A percentile compares a stretch with the other conserved stretches of the same genome.
Conservation (phyloP, 2,888 invertebrate genomes). For the Corythucha ciliata region DNA sequence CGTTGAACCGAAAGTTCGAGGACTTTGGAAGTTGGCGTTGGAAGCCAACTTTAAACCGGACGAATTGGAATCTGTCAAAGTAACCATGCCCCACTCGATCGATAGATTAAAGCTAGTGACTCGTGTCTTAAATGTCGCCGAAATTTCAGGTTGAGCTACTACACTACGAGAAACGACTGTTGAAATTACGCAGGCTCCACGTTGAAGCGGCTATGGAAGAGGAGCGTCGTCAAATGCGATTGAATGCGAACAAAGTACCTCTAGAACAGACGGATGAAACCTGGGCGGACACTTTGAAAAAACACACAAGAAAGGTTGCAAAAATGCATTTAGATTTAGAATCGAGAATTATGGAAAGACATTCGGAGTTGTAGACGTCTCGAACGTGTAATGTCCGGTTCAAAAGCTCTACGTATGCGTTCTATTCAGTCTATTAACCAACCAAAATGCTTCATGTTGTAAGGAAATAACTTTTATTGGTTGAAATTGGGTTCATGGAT, state of each 20-base stretch:
- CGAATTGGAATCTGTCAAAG: conserved; percentile 75
- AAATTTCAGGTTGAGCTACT: conserved; percentile 60
- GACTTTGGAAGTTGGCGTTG: conserved; percentile 74
- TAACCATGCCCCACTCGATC: no score
- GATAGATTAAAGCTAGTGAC: no score
- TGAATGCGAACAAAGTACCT: conserved; percentile 54
- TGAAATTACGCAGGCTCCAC: conserved; percentile 73
- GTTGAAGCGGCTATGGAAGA: conserved; percentile 67
- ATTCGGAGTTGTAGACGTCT: conserved; percentile 60
- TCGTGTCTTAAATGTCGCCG: conserved; percentile 16
- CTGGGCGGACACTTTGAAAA: conserved; percentile 75
- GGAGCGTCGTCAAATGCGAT: conserved; percentile 55
- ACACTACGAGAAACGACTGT: conserved; percentile 76
- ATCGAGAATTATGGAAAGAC: conserved; percentile 62
- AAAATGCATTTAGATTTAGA: conserved; percentile 75
- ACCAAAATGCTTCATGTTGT: no score
- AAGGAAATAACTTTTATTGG: no score
- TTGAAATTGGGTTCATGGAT: no score
- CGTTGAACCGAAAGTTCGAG: conserved; percentile 81
- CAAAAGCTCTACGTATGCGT: no score
- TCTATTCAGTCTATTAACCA: no score
- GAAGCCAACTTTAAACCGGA: conserved; percentile 69
- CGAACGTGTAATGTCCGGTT: no score
- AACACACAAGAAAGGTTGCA: conserved; percentile 73
- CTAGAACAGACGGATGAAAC: conserved; percentile 59